Conservation (phyloP, 2,797 vertebrate species). For the Hyperoplus immaculatus region DNA sequence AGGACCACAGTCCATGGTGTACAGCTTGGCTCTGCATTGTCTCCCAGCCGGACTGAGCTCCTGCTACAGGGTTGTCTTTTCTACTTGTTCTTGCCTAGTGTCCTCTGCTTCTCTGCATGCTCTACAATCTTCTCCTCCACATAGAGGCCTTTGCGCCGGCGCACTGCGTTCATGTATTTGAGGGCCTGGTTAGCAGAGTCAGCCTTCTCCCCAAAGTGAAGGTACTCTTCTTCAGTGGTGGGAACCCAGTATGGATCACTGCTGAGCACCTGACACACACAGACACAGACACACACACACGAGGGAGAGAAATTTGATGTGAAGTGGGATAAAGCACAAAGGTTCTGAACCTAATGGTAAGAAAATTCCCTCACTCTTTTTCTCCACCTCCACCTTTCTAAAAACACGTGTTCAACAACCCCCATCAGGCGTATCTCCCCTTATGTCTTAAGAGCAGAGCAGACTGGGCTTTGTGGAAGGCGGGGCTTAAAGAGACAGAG, state of each 20-base stretch:
- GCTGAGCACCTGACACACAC: constrained; percentile 87
- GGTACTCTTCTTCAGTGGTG: constrained; percentile 96
- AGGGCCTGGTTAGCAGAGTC: constrained; percentile 94
- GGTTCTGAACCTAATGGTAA: no score
- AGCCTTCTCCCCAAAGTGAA: constrained; percentile 97
- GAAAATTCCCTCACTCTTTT: no score
- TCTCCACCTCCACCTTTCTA: no score
- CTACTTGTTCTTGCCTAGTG: constrained; percentile 95
- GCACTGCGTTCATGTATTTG: constrained; percentile 95
- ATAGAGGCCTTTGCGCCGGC: constrained; percentile 93
- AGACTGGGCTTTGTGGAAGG: no score
- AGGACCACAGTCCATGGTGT: not conserved
- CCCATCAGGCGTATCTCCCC: no score
- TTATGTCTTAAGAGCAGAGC: no score
- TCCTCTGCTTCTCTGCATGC: constrained; percentile 96
- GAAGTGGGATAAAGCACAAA: no score
- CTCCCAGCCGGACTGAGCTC: not conserved
- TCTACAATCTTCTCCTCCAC: constrained; percentile 97
- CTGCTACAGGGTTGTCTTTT: not conserved
- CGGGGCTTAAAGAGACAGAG: no score
- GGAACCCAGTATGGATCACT: constrained; percentile 97
- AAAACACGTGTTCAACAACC: no score
- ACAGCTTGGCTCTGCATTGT: not conserved
- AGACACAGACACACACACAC: not conserved
- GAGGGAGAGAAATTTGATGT: not conserved